Conservation (phyloP, 2,888 invertebrate genomes). For the Dasypogon diadema region DNA sequence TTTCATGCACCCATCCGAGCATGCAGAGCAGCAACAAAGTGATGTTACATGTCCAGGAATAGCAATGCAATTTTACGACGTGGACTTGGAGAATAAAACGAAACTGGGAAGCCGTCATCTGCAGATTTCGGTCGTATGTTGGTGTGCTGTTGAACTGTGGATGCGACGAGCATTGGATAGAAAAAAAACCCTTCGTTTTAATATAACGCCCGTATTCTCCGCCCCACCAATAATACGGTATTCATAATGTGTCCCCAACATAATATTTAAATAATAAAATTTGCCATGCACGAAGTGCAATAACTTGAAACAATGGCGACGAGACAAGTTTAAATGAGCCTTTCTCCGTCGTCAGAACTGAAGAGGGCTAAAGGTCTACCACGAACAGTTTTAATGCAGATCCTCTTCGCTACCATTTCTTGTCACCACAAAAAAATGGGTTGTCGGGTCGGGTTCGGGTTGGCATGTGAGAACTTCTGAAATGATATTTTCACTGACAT, state of each 20-base stretch:
- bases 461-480: constrained; percentile 34
- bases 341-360: background rate
- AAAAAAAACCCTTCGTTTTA: background rate
- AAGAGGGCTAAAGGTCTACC: background rate
- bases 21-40: background rate
- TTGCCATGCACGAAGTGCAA: background rate
- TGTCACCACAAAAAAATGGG: background rate
- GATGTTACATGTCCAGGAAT: background rate
- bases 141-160: background rate
- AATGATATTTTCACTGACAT: constrained; percentile 17
- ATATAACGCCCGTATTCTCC: background rate
- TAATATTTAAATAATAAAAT: constrained; percentile 30
- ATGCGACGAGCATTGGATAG: background rate
- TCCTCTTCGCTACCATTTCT: background rate
- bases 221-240: background rate
- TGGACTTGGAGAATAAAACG: background rate
- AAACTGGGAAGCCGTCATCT: background rate
- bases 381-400: background rate
- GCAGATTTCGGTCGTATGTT: background rate
- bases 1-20: background rate
- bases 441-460: background rate
- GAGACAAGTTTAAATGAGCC: constrained; percentile 33
- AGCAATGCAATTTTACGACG: background rate
- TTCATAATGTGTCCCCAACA: constrained; percentile 14
- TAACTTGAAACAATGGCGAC: constrained; percentile 17